Percentiles rank a stretch among this genome's conserved stretches.
Evolutionary conservation across 2,797 vertebrate genomes (phyloP).

Genomic region (Prunella strophiata): DNA sequence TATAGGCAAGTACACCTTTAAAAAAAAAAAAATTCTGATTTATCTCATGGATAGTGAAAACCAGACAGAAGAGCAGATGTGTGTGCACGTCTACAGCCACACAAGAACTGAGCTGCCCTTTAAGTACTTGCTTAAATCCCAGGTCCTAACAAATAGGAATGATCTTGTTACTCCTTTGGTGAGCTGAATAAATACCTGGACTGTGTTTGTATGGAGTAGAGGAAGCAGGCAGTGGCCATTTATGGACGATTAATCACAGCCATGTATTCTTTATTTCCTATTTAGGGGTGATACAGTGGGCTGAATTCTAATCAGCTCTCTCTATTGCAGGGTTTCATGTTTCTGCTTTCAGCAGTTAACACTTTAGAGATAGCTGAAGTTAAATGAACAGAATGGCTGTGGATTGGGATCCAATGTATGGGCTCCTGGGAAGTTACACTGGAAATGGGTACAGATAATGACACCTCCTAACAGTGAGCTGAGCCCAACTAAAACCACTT

Average conservation of each 20-base stretch:
- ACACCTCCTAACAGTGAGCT: not conserved
- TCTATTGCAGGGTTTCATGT: not conserved
- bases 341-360: conserved; percentile 52
- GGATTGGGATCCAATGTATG: not conserved
- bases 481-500: not conserved
- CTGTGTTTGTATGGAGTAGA: conserved; percentile 1
- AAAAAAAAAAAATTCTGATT: not conserved
- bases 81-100: not conserved
- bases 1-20: not conserved
- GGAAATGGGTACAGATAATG: not conserved
- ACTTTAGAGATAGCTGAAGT: not conserved
- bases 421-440: not conserved
- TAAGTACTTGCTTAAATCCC: conserved; percentile 16
- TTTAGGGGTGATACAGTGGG: conserved; percentile 49
- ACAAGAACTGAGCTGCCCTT: not conserved
- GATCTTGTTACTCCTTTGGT: conserved; percentile 10
- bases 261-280: conserved; percentile 64
- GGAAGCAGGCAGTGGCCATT: conserved; percentile 30
- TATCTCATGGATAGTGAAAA: not conserved
- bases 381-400: not conserved
- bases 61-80: not conserved
- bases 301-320: conserved; percentile 68
- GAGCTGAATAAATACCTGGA: not conserved
- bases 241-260: conserved; percentile 59
- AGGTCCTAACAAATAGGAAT: conserved; percentile 3